A percentile compares a stretch with the other conserved stretches of the same genome.
Conservation (phyloP, 2,113 vertebrate species). For the Trichechus manatus region DNA sequence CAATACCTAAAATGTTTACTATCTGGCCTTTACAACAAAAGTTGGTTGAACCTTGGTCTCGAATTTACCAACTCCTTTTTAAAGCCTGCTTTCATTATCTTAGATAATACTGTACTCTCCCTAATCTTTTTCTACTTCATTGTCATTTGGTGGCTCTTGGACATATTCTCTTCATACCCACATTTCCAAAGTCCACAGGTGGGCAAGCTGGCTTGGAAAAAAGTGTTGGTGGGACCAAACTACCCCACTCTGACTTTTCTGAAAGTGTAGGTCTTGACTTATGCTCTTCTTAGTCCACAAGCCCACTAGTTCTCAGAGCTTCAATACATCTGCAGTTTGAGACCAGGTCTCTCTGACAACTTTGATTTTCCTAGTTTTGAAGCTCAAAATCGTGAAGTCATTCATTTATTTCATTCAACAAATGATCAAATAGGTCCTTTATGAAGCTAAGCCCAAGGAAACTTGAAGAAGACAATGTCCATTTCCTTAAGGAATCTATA, state of each 20-base stretch:
- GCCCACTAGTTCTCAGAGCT: background rate
- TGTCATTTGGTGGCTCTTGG: background rate
- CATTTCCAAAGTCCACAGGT: background rate
- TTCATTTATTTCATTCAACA: background rate
- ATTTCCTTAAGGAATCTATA: background rate
- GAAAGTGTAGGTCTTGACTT: background rate
- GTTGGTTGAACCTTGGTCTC: background rate
- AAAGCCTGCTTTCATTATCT: background rate
- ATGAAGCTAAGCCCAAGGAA: background rate
- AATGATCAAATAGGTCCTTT: background rate
- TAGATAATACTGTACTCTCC: background rate
- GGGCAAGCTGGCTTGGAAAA: background rate
- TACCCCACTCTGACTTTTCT: background rate
- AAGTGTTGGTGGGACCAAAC: background rate
- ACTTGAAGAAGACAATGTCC: background rate
- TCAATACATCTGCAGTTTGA: background rate
- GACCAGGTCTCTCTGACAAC: background rate
- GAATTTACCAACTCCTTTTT: background rate
- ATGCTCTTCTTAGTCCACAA: background rate
- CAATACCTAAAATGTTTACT: background rate
- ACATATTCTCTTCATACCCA: background rate
- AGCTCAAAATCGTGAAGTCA: background rate
- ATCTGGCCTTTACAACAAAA: background rate
- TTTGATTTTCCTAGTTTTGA: constrained; percentile 3
- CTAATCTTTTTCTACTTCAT: background rate